Base-by-base conservation (phyloP, 2,888 invertebrate species). In the Eupeodes luniger region DNA sequence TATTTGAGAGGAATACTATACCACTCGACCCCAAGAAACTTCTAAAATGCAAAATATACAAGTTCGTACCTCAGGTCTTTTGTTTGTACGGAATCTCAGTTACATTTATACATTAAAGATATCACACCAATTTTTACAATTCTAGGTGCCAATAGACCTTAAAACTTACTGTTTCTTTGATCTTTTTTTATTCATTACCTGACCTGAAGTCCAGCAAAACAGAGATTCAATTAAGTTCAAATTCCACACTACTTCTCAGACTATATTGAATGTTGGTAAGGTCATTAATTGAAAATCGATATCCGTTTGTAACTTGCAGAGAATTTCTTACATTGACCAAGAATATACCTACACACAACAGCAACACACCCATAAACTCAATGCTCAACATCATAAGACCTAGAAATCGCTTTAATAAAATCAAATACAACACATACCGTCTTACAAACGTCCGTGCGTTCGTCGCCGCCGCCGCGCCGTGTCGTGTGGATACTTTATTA, bases 201-300 rank as follows among this genome's bases (percentile, higher is more conserved):
- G 5, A 12, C 14, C 4, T 14, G 5, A 9, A 10, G 2, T 16
- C 7, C 9, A 7, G 19, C 5, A 19, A 7, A 9, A 53, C 12
- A 11, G 1, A 2, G 4, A 14, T 53, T 5, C 1, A 10, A n/a
- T 2, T 34, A 34, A 47, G 47, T 11, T 12, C 12, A 34, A 59
- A 34, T 1, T 3, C n/a, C 0, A 36, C 34, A 59, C 1, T 59
- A 36, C 34, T 9, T 14, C n/a, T 4, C 14, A 9, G 34, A 59
- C 59, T 59, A 36, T 59, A 36, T 59, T 14, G 1, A 1, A 14
- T 36, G 2, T 59, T 59, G n/a, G 34, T 9, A 59, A 59, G n/a
- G 14, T 59, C 34, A 77, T 77, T 61, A 16, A 76, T 62, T 81
- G 77, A 57, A 75, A 82, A 79, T 66, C 59, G 79, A 69, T 82